A percentile compares a stretch with the other conserved stretches of the same genome.
These are phyloP conservation scores for Stratiomys singularior DNA, from an alignment of 2,888 invertebrate species.

Conservation along the genomic window DNA sequence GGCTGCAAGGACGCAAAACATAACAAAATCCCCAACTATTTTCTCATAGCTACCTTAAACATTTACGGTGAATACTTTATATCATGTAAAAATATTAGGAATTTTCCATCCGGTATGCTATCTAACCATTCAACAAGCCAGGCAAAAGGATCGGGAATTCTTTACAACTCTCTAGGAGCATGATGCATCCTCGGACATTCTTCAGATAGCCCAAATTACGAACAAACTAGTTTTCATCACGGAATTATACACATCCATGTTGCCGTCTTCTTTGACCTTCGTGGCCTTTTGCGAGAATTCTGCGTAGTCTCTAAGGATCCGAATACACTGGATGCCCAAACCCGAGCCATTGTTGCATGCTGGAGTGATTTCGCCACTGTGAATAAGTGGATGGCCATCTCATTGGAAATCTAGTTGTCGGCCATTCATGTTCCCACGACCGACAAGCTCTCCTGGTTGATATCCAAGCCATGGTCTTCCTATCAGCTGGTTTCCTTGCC, in stretches of 20 bases:
- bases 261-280: not conserved
- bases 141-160: not conserved
- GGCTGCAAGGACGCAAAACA: not conserved
- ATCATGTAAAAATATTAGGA: not conserved
- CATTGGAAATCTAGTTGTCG: not conserved
- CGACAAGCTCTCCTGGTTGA: constrained; percentile 11
- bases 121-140: not conserved
- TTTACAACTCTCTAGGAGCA: not conserved
- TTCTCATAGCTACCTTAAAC: not conserved
- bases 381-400: not conserved
- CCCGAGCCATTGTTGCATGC: not conserved
- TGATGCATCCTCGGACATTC: constrained; percentile 13
- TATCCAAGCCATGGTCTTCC: not conserved
- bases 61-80: constrained; percentile 5
- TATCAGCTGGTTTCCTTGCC: not conserved
- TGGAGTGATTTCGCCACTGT: not conserved
- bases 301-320: not conserved
- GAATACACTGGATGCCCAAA: not conserved
- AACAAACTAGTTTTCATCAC: constrained; percentile 30
- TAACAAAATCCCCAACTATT: not conserved
- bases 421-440: constrained; percentile 12
- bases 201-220: constrained; percentile 30
- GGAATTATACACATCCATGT: constrained; percentile 7
- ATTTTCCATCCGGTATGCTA: not conserved
- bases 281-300: not conserved